Conservation (phyloP, 2,797 vertebrate species). For the Silurus lanzhouensis region DNA sequence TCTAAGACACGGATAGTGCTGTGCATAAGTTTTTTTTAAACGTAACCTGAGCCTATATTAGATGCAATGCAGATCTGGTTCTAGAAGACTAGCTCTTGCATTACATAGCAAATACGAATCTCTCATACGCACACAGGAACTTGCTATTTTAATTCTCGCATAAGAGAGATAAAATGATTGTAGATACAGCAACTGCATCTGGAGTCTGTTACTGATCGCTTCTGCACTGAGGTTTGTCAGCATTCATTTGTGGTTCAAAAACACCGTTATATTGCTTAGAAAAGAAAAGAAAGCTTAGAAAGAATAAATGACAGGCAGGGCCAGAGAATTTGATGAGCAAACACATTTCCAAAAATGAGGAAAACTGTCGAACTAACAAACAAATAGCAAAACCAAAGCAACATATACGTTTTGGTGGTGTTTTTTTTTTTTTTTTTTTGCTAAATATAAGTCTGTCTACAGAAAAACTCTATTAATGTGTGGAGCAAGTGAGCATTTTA, state of each 20-base stretch:
- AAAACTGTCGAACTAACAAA: neutral
- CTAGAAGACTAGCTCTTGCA: constrained; percentile 1
- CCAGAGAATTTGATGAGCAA: neutral
- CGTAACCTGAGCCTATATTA: constrained; percentile 2
- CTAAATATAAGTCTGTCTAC: neutral
- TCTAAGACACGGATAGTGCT: neutral
- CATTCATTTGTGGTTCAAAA: neutral
- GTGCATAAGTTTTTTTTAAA: constrained; percentile 19
- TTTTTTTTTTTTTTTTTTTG: neutral
- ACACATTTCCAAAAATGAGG: neutral
- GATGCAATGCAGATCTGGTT: constrained; percentile 20
- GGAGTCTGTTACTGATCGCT: neutral
- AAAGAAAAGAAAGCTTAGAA: too few relatives aligned
- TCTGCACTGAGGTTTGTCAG: neutral
- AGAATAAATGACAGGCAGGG: neutral
- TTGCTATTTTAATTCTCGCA: neutral
- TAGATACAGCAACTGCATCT: constrained; percentile 4
- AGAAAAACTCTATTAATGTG: neutral
- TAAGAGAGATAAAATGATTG: neutral
- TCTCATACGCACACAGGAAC: neutral
- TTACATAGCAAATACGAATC: neutral
- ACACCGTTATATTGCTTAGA: neutral
- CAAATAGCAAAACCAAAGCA: neutral
- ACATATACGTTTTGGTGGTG: neutral
- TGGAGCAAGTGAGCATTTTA: neutral